Base-by-base conservation (phyloP, 2,888 invertebrate genomes). In the Eurytoma californica region DNA sequence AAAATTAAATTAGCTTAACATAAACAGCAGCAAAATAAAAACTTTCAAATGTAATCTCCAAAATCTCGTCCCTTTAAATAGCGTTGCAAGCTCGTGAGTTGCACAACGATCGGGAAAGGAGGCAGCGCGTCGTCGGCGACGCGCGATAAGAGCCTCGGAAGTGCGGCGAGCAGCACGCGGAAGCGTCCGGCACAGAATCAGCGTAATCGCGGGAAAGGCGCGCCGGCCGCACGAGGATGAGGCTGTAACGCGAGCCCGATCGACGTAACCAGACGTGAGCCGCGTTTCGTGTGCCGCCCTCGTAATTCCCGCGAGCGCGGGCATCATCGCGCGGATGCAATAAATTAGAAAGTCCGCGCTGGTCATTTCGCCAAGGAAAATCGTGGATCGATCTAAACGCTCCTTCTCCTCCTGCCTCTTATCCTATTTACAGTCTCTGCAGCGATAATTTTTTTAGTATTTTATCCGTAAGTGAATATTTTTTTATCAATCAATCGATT, bases 291-390 rank as follows among this genome's bases (percentile, higher is more conserved):
- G 74, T n/a, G 51, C 18, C 30, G 60, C 14, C 47, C 68, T 55
- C 73, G 61, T 51, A 73, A 77, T 70, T 70, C 66, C 18, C 57
- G 49, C 60, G 51, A 5, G 66, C 47, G 16, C 47, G 16, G 18
- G n/a, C 68, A 47, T 7, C 20, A 65, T 9, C 20, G 60, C 63
- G 57, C 30, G 68, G 73, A 73, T 78, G 73, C 73, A 78, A 78
- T 78, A 78, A 78, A 78, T 78, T 78, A 78, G 78, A 78, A 78
- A 78, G 78, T 39, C 2, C 13, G 14, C 28, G 72, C 14, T 18
- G 18, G 4, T 49, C 47, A 28, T 61, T 72, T 63, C 5, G 72
- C 39, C 39, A 39, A 39, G 39, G 39, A 4, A 7, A 39, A 39
- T 7, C 39, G 39, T 7, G 5, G 7, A 39, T 39, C 39, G 39